These are phyloP conservation scores for Phoebastria nigripes DNA, from an alignment of 2,797 vertebrate genomes.

Conservation along the genomic window DNA sequence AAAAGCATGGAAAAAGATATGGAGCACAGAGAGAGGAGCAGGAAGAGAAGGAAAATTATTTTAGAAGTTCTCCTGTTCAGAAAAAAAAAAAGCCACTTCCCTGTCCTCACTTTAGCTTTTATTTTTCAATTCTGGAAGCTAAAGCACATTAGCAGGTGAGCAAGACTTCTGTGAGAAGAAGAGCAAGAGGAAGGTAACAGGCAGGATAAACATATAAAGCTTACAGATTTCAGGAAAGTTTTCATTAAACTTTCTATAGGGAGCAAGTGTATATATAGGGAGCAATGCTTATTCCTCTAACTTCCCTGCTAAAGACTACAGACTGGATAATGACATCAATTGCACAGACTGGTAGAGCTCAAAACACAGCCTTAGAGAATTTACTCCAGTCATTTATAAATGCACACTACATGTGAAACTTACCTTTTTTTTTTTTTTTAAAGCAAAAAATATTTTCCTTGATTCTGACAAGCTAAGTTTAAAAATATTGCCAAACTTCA, in stretches of 20 bases:
- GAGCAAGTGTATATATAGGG: fast-evolving
- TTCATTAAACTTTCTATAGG: neutral
- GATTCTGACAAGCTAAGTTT: neutral
- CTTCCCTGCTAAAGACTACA: neutral
- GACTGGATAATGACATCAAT: neutral
- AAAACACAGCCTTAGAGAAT: neutral
- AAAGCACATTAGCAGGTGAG: neutral
- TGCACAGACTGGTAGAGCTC: neutral
- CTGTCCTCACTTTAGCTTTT: neutral
- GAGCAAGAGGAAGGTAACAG: neutral
- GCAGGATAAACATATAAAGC: neutral
- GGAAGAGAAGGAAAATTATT: neutral
- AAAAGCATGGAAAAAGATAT: neutral
- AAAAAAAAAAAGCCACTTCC: neutral
- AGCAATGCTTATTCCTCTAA: neutral
- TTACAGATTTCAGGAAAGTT: neutral
- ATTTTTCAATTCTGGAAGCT: neutral
- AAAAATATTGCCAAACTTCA: conserved; percentile 4
- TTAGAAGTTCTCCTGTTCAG: neutral
- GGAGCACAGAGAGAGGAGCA: neutral
- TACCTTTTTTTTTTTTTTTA: neutral
- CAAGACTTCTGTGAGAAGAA: neutral
- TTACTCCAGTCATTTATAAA: neutral
- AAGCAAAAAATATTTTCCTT: neutral
- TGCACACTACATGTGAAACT: neutral